Conservation (phyloP, 2,888 invertebrate species). For the Lobophora halterata region DNA sequence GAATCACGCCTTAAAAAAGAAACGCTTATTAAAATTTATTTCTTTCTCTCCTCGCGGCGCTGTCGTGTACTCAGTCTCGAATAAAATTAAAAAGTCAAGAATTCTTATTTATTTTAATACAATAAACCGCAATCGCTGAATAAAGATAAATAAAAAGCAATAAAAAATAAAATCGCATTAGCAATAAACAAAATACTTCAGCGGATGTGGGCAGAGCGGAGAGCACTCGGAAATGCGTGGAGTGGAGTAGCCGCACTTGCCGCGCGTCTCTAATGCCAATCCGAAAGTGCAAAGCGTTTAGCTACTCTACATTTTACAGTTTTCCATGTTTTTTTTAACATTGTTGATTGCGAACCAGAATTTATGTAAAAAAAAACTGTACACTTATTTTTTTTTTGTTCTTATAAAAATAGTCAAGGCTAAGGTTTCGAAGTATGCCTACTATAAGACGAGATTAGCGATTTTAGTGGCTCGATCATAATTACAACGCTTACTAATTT, state of each 20-base stretch:
- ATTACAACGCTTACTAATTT: too few species aligned
- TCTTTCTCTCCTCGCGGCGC: slow-evolving; percentile 76
- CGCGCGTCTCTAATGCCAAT: slow-evolving; percentile 6
- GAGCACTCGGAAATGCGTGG: slow-evolving; percentile 59
- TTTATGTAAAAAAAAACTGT: too few species aligned
- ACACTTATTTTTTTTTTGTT: too few species aligned
- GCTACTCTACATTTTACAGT: too few species aligned
- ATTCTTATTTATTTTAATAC: slow-evolving; percentile 82
- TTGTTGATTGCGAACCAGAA: not conserved
- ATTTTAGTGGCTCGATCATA: too few species aligned
- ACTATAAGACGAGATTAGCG: too few species aligned
- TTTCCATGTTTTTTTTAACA: not conserved
- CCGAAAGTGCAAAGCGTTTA: slow-evolving; percentile 1
- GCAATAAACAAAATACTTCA: slow-evolving; percentile 82
- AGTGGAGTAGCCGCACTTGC: slow-evolving; percentile 43
- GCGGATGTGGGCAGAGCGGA: slow-evolving; percentile 77
- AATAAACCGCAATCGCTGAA: slow-evolving; percentile 81
- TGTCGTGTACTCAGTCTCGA: slow-evolving; percentile 77
- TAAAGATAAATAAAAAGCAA: slow-evolving; percentile 81
- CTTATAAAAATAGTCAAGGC: too few species aligned
- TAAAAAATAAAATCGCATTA: slow-evolving; percentile 81
- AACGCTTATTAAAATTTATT: slow-evolving; percentile 81
- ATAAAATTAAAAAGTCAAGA: slow-evolving; percentile 81
- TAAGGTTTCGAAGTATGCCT: too few species aligned
- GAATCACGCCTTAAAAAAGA: slow-evolving; percentile 81